These are phyloP conservation scores for Trichopria drosophilae DNA, from an alignment of 2,888 invertebrate genomes.

Conservation along the genomic window DNA sequence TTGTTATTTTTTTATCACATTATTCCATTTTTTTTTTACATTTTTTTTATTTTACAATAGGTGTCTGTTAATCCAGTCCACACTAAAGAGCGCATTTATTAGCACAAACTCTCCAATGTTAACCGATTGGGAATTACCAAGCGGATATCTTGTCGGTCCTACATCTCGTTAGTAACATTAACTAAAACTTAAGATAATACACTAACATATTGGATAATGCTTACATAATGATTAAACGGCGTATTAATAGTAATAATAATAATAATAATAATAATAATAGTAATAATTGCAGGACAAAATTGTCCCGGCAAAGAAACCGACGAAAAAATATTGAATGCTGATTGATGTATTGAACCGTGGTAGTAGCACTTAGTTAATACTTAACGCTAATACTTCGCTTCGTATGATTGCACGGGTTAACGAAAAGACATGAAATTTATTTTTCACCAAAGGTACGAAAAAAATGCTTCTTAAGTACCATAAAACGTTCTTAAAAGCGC, in stretches of 20 bases:
- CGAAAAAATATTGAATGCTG: background rate
- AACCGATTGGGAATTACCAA: slow-evolving; percentile 49
- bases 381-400: no score
- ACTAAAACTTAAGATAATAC: no score
- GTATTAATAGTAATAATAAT: slow-evolving; percentile 23
- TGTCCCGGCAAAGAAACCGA: background rate
- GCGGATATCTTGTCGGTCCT: no score
- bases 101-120: slow-evolving; percentile 48
- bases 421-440: no score
- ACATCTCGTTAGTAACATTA: no score
- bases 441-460: no score
- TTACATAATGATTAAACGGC: slow-evolving; percentile 11
- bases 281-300: no score
- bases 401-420: no score
- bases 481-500: no score
- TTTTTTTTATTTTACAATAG: slow-evolving; percentile 36
- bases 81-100: slow-evolving; percentile 52
- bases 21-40: slow-evolving; percentile 42
- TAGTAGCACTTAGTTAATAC: no score
- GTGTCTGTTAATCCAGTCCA: slow-evolving; percentile 50
- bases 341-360: no score
- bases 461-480: no score
- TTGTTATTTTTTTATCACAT: slow-evolving; percentile 36
- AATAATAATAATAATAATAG: slow-evolving; percentile 16
- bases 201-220: slow-evolving; percentile 13